These are phyloP conservation scores for Poeciliopsis occidentalis DNA, from an alignment of 2,113 vertebrate genomes.

Conservation along the genomic window DNA sequence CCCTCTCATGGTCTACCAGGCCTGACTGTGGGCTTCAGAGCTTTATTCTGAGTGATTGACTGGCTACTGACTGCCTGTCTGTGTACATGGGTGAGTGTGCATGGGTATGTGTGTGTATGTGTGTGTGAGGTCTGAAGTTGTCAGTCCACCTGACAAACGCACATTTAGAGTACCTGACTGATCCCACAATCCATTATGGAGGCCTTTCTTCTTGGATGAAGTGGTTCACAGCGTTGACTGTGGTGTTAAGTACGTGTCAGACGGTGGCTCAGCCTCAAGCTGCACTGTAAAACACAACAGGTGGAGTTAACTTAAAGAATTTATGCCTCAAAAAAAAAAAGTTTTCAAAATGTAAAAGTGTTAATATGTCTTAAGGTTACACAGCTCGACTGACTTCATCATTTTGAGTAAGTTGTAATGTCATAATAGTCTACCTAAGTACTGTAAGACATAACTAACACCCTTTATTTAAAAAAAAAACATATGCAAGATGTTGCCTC, in stretches of 20 bases:
- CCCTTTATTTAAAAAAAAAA: too few species aligned
- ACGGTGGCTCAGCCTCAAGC: neutral
- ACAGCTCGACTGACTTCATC: too few species aligned
- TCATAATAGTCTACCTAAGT: too few species aligned
- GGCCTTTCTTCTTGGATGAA: constrained; percentile 54
- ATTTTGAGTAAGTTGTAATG: too few species aligned
- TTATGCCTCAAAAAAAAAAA: too few species aligned
- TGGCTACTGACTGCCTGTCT: constrained; percentile 40
- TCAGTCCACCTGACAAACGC: constrained; percentile 58
- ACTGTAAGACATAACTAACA: too few species aligned
- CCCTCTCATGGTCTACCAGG: constrained; percentile 67
- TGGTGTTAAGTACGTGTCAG: constrained; percentile 51
- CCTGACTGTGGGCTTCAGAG: constrained; percentile 62
- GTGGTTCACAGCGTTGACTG: constrained; percentile 50
- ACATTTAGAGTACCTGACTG: constrained; percentile 63
- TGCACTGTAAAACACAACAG: neutral
- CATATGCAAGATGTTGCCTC: too few species aligned
- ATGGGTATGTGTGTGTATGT: constrained; percentile 18
- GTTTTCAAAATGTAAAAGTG: too few species aligned
- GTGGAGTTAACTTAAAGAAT: too few species aligned
- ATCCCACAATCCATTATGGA: constrained; percentile 55
- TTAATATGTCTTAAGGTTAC: too few species aligned
- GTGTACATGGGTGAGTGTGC: neutral
- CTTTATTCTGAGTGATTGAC: constrained; percentile 66
- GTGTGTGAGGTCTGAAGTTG: constrained; percentile 38